Evolutionary conservation across 1,140 invertebrate species (phyloP).

Genomic region (Maniola jurtina): DNA sequence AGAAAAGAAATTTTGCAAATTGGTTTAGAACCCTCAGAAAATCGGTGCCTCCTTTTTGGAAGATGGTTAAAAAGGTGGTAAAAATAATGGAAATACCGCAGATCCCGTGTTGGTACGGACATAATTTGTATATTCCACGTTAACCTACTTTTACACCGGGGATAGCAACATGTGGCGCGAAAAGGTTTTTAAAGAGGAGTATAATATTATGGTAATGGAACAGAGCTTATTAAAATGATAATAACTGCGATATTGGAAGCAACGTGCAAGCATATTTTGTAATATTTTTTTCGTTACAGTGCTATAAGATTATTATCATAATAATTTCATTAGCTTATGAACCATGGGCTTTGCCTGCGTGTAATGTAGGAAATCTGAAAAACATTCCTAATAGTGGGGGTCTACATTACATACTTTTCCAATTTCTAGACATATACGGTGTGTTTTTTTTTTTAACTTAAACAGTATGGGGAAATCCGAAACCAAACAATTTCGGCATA

Average conservation of each 20-base stretch:
- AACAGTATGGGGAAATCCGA: too few relatives aligned
- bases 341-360: too few relatives aligned
- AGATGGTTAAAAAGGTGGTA: neutral
- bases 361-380: too few relatives aligned
- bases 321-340: too few relatives aligned
- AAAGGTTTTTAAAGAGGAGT: conserved; percentile 12
- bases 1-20: too few relatives aligned
- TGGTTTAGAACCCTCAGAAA: too few relatives aligned
- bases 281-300: neutral
- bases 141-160: conserved; percentile 12
- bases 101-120: neutral
- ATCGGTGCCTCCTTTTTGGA: too few relatives aligned
- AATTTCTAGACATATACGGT: too few relatives aligned
- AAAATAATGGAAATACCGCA: neutral
- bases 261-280: neutral
- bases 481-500: too few relatives aligned
- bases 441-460: too few relatives aligned
- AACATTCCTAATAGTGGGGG: too few relatives aligned
- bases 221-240: conserved; percentile 10
- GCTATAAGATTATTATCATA: neutral
- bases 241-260: conserved; percentile 6
- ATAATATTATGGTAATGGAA: conserved; percentile 10
- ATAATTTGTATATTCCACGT: conserved; percentile 8
- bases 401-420: too few relatives aligned
- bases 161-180: conserved; percentile 13